A percentile compares a stretch with the other conserved stretches of the same genome.
Evolutionary conservation across 2,888 invertebrate species (phyloP).

Genomic region (Diloba caeruleocephala): DNA sequence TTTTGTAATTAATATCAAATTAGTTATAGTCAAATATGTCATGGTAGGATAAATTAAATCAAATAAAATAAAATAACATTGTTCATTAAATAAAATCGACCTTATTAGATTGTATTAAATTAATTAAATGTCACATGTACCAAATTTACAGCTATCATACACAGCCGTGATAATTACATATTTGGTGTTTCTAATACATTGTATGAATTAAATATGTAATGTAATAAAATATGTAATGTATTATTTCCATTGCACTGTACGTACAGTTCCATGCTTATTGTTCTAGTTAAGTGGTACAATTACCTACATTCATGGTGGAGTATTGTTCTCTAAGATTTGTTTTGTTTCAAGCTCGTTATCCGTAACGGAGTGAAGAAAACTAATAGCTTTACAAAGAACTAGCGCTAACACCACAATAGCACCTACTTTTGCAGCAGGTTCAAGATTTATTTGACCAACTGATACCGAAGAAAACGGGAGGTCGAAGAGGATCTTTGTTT

Average conservation of each 20-base stretch:
- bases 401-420: slow-evolving; percentile 5
- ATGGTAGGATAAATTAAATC: no score
- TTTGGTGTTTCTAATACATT: no score
- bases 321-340: slow-evolving; percentile 41
- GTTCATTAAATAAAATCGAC: no score
- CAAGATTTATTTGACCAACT: slow-evolving; percentile 18
- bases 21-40: no score
- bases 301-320: slow-evolving; percentile 32
- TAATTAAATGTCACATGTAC: no score
- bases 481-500: background rate
- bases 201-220: no score
- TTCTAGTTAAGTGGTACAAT: slow-evolving; percentile 32
- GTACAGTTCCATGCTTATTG: slow-evolving; percentile 39
- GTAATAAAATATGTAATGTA: no score
- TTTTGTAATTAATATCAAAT: no score
- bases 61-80: no score
- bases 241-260: slow-evolving; percentile 29
- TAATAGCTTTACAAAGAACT: slow-evolving; percentile 15
- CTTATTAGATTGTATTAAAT: no score
- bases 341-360: slow-evolving; percentile 35
- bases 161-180: no score
- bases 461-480: slow-evolving; percentile 8
- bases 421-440: slow-evolving; percentile 8
- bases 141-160: no score
- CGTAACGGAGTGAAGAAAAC: slow-evolving; percentile 10